Evolutionary conservation across 1,140 invertebrate genomes (phyloP).

Genomic region (Semibalanus balanoides): DNA sequence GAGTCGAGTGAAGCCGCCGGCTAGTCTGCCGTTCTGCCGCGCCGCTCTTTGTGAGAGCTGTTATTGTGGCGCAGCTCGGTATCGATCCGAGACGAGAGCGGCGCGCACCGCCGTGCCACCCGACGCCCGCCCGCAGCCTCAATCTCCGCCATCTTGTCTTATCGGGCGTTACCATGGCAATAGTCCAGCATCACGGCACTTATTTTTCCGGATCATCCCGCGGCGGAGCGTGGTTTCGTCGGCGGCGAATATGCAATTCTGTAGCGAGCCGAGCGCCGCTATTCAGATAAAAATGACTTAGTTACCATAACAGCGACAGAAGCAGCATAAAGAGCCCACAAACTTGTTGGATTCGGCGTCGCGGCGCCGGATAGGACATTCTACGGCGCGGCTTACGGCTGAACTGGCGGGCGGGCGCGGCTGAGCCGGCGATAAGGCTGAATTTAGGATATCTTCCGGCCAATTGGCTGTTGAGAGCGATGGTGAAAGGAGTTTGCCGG

Average conservation of each 20-base stretch:
- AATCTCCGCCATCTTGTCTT: constrained; percentile 1
- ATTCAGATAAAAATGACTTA: background rate
- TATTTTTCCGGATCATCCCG: background rate
- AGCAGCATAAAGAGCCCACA: background rate
- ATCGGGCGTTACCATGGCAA: background rate
- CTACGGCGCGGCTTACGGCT: background rate
- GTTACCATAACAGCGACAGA: background rate
- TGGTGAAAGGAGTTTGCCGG: background rate
- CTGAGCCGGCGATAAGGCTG: background rate
- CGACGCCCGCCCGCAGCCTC: background rate
- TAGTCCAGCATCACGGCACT: background rate
- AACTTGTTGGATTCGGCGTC: background rate
- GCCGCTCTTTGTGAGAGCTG: background rate
- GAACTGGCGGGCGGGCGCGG: background rate
- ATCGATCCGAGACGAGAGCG: background rate
- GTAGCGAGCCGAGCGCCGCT: background rate
- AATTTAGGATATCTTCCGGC: constrained; percentile 2
- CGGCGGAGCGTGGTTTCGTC: too few relatives aligned
- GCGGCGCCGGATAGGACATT: background rate
- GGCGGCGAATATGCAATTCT: background rate
- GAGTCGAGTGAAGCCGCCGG: too few relatives aligned
- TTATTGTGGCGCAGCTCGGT: background rate
- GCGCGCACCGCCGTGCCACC: background rate
- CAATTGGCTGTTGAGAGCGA: constrained; percentile 1
- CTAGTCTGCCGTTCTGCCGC: too few relatives aligned